A percentile compares a stretch with the other conserved stretches of the same genome.
Conservation (phyloP, 1,140 invertebrate genomes). For the Caenorhabditis inopinata region DNA sequence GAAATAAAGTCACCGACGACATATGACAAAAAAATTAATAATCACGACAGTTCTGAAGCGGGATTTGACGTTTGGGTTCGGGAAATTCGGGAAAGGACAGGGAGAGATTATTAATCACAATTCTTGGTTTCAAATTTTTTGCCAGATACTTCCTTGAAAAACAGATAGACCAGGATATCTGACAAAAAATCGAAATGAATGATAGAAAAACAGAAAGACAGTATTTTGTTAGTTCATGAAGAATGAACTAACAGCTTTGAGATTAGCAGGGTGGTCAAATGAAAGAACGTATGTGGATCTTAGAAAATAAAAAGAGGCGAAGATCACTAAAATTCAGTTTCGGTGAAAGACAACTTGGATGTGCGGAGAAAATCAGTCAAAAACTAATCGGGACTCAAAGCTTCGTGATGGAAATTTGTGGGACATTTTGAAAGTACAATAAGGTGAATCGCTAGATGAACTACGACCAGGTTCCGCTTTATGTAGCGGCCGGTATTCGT, state of each 20-base stretch:
- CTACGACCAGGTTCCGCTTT: slow-evolving; percentile 7
- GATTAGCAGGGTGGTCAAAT: neutral
- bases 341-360: neutral
- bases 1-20: slow-evolving; percentile 10
- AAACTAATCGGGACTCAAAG: neutral
- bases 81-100: neutral
- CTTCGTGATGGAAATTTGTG: neutral
- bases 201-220: neutral
- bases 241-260: neutral
- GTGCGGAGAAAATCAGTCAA: neutral
- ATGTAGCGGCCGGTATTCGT: neutral
- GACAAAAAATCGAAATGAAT: neutral
- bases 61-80: neutral
- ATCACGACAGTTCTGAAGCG: slow-evolving; percentile 7
- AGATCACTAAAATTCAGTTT: neutral
- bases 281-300: neutral
- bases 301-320: neutral
- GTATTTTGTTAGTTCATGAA: neutral
- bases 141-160: neutral
- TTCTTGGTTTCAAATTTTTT: neutral
- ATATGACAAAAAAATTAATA: neutral
- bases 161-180: neutral
- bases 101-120: slow-evolving; percentile 30
- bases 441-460: slow-evolving; percentile 9
- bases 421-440: neutral